Evolutionary conservation across 2,797 vertebrate genomes (phyloP), one percentile per base, ranked within the genome.

Genomic region (Rhinoraja longicauda): DNA sequence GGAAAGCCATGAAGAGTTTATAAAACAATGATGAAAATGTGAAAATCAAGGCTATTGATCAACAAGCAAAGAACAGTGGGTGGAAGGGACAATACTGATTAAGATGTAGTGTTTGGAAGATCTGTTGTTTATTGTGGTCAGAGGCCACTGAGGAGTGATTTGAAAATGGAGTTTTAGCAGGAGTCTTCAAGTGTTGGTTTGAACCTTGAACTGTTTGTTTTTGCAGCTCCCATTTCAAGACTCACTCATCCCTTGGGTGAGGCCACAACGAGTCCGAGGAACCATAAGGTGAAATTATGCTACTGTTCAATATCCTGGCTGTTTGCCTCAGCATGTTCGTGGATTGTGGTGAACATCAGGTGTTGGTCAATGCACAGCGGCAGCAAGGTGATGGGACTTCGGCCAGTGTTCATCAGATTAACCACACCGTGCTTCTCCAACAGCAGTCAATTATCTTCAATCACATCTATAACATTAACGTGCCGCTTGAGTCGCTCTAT

Each of bases 391-490:
- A 97, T 73, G 94, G 93, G 0, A 93, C 94, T 29, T 96, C 95
- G 15, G 96, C 94, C 93, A 96, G 95, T 76, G 94, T 95, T 3
- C 94, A 95, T 24, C 90, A 95, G 32, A 93, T 95, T 95, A 98
- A 97, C 95, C 97, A 97, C 94, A 97, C 94, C 17, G 93, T 95
- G 4, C 96, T 97, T 0, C 72, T 95, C 94, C 96, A 95, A 95
- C 97, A 98, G 93, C 97, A 98, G 93, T 96, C 98, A 0, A 94
- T 99, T 96, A 96, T 99, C 95, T 99, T 99, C 95, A 99, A 98
- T 96, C 99, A 99, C 21, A 97, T 99, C 93, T 99, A 99, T 95
- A 99, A 98, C 96, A 99, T 99, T 94, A 99, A 99, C 1, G 97
- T 99, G 72, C 98, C 98, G 0, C 84, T 97, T 94, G 98, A 98